phyloP scores from a whole-genome alignment of 2,113 vertebrate species.

The Epinephelus moara region DNA sequence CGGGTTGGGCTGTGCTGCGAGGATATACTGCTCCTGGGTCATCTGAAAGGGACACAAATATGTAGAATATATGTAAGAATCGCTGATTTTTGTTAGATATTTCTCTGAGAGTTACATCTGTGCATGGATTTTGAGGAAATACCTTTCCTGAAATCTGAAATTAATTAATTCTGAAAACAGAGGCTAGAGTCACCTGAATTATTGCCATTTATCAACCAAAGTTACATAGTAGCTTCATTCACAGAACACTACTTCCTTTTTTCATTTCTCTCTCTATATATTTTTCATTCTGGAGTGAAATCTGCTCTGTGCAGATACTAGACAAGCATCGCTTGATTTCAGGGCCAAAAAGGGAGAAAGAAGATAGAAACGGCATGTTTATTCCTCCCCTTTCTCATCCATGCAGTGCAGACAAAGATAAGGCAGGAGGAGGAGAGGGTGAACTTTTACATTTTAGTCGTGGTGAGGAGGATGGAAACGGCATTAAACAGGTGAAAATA shows the following conservation, averaged over 20 bases:
- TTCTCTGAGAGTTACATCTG: not conserved
- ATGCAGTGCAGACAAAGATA: constrained; percentile 14
- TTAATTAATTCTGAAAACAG: not conserved
- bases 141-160: not conserved
- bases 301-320: not conserved
- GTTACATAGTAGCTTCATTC: not conserved
- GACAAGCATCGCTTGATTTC: not conserved
- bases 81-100: not conserved
- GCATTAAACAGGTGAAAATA: not conserved
- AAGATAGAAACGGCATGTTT: not conserved
- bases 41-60: constrained; percentile 84
- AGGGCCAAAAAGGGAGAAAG: not conserved
- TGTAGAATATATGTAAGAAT: not conserved
- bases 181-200: not conserved
- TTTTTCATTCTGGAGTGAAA: not conserved
- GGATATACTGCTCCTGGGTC: constrained; percentile 98
- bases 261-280: not conserved
- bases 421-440: not conserved
- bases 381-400: not conserved
- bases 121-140: not conserved
- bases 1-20: constrained; percentile 95
- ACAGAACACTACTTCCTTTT: not conserved
- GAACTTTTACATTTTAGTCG: constrained; percentile 13
- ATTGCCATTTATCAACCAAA: not conserved
- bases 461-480: not conserved